Percentiles rank a stretch among this genome's conserved stretches.
These are phyloP conservation scores for Amazona vittata DNA, from an alignment of 2,113 vertebrate genomes.

Conservation along the genomic window DNA sequence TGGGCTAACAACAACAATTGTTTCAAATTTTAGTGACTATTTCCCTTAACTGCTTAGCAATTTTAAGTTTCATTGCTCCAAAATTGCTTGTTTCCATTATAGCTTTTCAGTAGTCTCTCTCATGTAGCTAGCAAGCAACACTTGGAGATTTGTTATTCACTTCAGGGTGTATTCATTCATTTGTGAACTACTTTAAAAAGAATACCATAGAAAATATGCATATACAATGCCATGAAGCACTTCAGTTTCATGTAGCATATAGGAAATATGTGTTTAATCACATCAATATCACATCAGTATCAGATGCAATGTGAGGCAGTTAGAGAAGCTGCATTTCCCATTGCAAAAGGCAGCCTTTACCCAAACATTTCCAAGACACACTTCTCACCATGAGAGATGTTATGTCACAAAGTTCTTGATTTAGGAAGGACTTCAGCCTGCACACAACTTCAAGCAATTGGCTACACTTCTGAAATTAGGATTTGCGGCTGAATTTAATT, in stretches of 20 bases:
- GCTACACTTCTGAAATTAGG: background rate
- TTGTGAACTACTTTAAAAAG: background rate
- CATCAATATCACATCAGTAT: background rate
- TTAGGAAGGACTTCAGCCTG: background rate
- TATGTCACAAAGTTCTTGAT: background rate
- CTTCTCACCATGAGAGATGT: background rate
- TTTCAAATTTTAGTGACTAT: background rate
- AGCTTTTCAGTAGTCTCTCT: background rate
- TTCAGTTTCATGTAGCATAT: background rate
- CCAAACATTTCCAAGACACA: background rate
- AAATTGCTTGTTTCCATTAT: background rate
- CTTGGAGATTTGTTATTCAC: background rate
- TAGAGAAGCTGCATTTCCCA: background rate
- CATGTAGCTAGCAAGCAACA: background rate
- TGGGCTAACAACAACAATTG: background rate
- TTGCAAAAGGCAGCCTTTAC: background rate
- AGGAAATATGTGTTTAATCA: background rate
- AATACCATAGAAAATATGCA: background rate
- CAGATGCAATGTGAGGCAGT: background rate
- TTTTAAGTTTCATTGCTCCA: background rate
- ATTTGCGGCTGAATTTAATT: background rate
- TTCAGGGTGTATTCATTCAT: background rate
- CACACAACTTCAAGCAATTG: background rate
- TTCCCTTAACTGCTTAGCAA: background rate
- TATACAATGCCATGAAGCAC: background rate